phyloP scores from a whole-genome alignment of 2,888 invertebrate species.

The Eupithecia exiguata region DNA sequence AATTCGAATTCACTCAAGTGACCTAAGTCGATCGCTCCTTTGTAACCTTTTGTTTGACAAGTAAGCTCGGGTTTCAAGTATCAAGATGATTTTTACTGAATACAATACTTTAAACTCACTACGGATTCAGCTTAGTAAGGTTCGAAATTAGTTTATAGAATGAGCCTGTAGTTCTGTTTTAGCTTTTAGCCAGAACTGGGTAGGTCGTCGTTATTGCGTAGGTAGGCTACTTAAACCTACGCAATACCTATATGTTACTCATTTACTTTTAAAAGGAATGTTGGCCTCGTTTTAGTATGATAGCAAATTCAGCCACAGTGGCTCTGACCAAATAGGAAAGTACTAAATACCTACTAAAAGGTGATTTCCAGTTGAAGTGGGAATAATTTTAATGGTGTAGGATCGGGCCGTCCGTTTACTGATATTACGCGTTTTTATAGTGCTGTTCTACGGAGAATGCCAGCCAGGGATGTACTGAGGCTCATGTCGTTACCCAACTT shows the following conservation, averaged over 20 bases:
- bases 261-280: background rate
- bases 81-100: too few relatives aligned
- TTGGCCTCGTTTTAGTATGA: background rate
- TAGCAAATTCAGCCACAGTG: background rate
- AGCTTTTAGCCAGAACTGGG: background rate
- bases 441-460: conserved; percentile 53
- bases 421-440: conserved; percentile 76
- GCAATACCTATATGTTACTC: too few relatives aligned
- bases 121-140: too few relatives aligned
- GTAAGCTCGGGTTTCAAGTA: too few relatives aligned
- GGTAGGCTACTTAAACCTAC: background rate
- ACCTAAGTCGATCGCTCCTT: too few relatives aligned
- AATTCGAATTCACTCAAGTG: too few relatives aligned
- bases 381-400: conserved; percentile 55
- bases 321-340: background rate
- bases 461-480: conserved; percentile 48
- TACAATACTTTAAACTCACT: too few relatives aligned
- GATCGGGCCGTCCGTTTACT: conserved; percentile 76
- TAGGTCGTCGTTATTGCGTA: background rate
- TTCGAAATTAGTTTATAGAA: too few relatives aligned
- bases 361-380: conserved; percentile 51
- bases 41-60: too few relatives aligned
- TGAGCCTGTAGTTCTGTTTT: too few relatives aligned
- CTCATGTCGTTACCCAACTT: background rate
- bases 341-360: background rate